Conservation (phyloP, 2,113 vertebrate species). For the Numida meleagris region DNA sequence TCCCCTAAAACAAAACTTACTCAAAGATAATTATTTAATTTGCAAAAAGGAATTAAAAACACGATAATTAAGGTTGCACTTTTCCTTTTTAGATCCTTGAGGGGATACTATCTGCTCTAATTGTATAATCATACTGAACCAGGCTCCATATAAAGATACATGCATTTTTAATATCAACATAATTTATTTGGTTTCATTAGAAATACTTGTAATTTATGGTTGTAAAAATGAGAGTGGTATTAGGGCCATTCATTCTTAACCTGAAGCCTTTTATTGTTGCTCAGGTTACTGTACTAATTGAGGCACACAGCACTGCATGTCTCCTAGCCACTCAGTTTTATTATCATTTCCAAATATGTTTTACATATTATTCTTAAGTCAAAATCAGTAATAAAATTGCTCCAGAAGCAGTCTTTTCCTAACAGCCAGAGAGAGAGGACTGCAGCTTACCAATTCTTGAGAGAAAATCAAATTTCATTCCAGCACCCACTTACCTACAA, state of each 20-base stretch:
- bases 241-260: background rate
- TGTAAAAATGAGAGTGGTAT: background rate
- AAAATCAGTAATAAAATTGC: background rate
- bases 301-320: background rate
- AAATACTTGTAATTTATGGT: background rate
- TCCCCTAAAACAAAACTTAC: slow-evolving; percentile 29
- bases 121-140: slow-evolving; percentile 6
- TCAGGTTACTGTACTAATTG: background rate
- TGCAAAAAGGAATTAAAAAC: slow-evolving; percentile 9
- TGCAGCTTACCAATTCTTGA: background rate
- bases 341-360: background rate
- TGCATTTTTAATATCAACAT: background rate
- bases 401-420: background rate
- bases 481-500: background rate
- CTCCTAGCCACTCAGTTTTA: background rate
- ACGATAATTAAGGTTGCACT: slow-evolving; percentile 21
- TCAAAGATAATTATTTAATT: slow-evolving; percentile 19
- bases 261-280: background rate
- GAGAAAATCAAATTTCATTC: background rate
- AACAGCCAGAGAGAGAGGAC: background rate
- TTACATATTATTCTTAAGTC: background rate
- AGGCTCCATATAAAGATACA: background rate
- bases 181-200: background rate
- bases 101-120: slow-evolving; percentile 1
- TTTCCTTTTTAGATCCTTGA: slow-evolving; percentile 1